phyloP scores from a whole-genome alignment of 2,888 invertebrate genomes.

The Dynastes hyllus region DNA sequence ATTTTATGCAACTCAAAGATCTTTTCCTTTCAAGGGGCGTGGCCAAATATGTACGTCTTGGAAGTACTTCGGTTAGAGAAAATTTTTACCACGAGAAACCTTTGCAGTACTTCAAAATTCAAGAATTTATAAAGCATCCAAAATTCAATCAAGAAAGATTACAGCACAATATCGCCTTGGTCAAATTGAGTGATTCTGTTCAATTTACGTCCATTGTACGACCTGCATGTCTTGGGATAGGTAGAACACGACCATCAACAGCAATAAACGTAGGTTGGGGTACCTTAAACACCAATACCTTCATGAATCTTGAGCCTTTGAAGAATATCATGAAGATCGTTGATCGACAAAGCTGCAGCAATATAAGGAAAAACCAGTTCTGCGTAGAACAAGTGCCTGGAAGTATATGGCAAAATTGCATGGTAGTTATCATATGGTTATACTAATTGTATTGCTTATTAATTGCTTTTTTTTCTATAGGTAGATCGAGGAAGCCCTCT shows the following conservation, averaged over 20 bases:
- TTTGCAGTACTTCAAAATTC: conserved; percentile 28
- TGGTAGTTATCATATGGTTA: not conserved
- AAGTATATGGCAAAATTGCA: conserved; percentile 11
- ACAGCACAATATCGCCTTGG: conserved; percentile 31
- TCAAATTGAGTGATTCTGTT: conserved; percentile 24
- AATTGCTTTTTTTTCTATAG: conserved; percentile 54
- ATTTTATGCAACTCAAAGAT: too few species aligned
- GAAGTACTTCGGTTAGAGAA: conserved; percentile 60
- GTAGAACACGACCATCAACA: not conserved
- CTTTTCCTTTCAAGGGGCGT: conserved; percentile 14
- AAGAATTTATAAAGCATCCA: conserved; percentile 48
- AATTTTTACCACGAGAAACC: conserved; percentile 44
- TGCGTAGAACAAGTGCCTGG: conserved; percentile 15
- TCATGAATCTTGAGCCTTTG: conserved; percentile 25
- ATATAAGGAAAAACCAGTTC: not conserved
- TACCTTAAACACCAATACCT: conserved; percentile 17
- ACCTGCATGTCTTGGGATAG: conserved; percentile 42
- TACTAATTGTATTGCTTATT: not conserved
- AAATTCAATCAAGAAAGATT: not conserved
- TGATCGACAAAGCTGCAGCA: not conserved
- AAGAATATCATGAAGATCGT: conserved; percentile 56
- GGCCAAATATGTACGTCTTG: conserved; percentile 70
- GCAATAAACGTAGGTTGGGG: conserved; percentile 48
- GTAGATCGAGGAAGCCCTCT: conserved; percentile 83
- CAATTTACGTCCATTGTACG: conserved; percentile 39